phyloP scores from a whole-genome alignment of 2,113 vertebrate species.

The Atherinomorus stipes region DNA sequence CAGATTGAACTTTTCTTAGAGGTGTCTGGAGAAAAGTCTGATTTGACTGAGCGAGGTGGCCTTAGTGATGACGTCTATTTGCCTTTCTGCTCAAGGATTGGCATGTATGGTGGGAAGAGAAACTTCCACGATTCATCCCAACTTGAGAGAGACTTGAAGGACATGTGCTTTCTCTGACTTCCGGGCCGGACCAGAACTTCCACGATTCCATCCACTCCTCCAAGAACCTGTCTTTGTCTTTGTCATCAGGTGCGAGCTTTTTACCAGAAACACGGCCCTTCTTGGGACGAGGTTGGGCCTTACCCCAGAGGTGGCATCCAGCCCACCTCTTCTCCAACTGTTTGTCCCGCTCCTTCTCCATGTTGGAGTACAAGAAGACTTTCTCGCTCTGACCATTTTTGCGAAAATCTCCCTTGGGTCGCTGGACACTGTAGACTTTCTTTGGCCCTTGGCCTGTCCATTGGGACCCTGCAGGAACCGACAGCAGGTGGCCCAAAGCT shows the following conservation, averaged over 20 bases:
- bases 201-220: conserved; percentile 71
- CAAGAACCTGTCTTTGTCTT: conserved; percentile 24
- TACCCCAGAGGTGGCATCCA: conserved; percentile 63
- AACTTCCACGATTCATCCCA: conserved; percentile 76
- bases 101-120: conserved; percentile 42
- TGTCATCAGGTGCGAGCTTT: not conserved
- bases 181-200: conserved; percentile 45
- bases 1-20: not conserved
- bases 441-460: not conserved
- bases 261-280: not conserved
- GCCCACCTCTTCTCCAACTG: conserved; percentile 43
- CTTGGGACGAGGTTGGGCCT: conserved; percentile 65
- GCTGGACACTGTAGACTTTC: not conserved
- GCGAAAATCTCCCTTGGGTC: conserved; percentile 35
- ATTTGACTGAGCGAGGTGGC: not conserved
- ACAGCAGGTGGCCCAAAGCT: conserved; percentile 56
- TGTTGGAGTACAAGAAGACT: conserved; percentile 30
- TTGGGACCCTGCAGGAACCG: conserved; percentile 38
- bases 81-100: conserved; percentile 6
- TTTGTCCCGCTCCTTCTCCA: conserved; percentile 33
- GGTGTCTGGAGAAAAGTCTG: not conserved
- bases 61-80: not conserved
- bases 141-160: conserved; percentile 22
- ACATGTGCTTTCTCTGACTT: conserved; percentile 24
- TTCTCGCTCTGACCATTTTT: conserved; percentile 16